Base-by-base conservation (phyloP, 2,797 vertebrate species). In the Capromys pilorides region DNA sequence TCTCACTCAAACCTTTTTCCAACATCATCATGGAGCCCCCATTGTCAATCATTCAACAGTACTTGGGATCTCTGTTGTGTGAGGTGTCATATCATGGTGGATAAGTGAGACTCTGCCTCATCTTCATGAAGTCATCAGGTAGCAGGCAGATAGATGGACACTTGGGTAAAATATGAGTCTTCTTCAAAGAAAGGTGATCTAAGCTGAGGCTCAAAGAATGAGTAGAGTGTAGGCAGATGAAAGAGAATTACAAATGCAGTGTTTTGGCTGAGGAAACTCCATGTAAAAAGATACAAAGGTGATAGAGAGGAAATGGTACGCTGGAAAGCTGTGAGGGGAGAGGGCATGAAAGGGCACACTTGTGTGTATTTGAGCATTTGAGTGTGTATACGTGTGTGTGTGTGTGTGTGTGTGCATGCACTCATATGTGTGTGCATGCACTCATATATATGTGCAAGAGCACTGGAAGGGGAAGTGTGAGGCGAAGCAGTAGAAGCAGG, bases 1-100 rank as follows among this genome's bases (percentile, higher is more conserved):
- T n/a, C 51, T 81, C 31, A 92, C 51, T 71, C 69, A 57, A 75
- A 86, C 8, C 13, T 93, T 96, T 87, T 90, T 22, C 92, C 81
- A 39, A 66, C 24, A 24, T 73, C 51, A 54, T 86, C 62, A 75
- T 67, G 33, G 79, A 2, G 5, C 61, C 24, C 26, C 22, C 39
- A 24, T 12, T 62, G 67, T 57, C 12, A 77, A 31, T 73, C n/a
- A n/a, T 45, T 84, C 66, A 92, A 79, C 31, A 62, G 33, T 61
- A 49, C 69, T 88, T 90, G 82, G 77, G 96, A 80, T 1, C 57
- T 14, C 28, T 95, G 6, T 41, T 51, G 24, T 88, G 62, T 41
- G 33, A 89, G 28, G 24, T 92, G 18, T 41, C 73, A 5, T 54
- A 69, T 16, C 12, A 3, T 33, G 12, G 69, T 66, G 45, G 73